Base-by-base conservation (phyloP, 2,888 invertebrate genomes). In the Ennomos erosarius region DNA sequence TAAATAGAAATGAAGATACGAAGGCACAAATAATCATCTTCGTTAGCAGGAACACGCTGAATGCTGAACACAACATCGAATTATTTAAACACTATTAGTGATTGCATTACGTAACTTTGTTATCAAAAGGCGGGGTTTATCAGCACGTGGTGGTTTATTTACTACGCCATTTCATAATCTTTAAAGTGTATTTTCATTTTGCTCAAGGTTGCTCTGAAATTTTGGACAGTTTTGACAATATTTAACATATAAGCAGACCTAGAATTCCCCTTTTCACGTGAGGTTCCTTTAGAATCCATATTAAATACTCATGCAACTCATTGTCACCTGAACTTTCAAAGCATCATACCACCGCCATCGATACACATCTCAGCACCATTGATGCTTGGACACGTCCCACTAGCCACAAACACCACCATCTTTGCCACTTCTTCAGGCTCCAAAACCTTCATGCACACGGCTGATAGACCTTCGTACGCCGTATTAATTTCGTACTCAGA, bases 371-470 rank as follows among this genome's bases (percentile, higher is more conserved):
- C 76, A 9, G 82, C 73, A 5, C 82, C 82, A 48, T 77, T 83
- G n/a, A 83, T 55, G 67, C 72, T 81, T 0, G 81, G 81, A 34
- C 79, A 81, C n/a, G 74, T 36, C 8, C 71, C 78, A 64, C 83
- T 84, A 0, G 82, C 82, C 5, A 81, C 75, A 11, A 83, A 81
- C 10, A 80, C 71, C 0, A 84, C 74, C 82, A 82, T 81, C 44
- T 75, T 79, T 0, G 83, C 83, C 4, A 83, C 78, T 39, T 83
- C 83, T 1, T 78, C 76, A 0, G 82, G 81, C 44, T 82, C 79
- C 11, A 82, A 16, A 1, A 79, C 62, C 53, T 64, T 76, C 52
- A 76, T 71, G n/a, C 47, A 58, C 5, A 34, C 3, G 8, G n/a
- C 1, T 1, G 38, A 64, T 6, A 80, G 16, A 0, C 56, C 49